Evolutionary conservation across 2,797 vertebrate genomes (phyloP).

Genomic region (Gymnocypris eckloni): DNA sequence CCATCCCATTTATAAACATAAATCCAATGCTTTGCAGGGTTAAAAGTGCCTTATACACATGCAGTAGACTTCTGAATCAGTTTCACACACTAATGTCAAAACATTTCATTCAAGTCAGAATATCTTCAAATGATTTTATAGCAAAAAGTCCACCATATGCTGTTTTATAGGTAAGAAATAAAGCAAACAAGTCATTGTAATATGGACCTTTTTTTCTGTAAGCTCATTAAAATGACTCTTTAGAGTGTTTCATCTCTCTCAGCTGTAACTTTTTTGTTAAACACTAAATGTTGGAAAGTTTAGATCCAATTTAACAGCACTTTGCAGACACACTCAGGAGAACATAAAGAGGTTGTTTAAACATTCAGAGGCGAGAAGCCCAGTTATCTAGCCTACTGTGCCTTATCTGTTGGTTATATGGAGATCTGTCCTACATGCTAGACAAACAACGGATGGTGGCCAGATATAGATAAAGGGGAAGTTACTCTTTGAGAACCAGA

Average conservation of each 20-base stretch:
- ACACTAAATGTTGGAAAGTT: neutral
- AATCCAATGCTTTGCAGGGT: neutral
- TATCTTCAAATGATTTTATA: neutral
- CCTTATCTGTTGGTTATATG: conserved; percentile 41
- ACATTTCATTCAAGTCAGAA: neutral
- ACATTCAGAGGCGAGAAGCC: conserved; percentile 20
- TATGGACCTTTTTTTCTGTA: neutral
- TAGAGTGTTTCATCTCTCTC: neutral
- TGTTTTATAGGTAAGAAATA: neutral
- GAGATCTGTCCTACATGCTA: conserved; percentile 36
- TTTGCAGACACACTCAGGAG: neutral
- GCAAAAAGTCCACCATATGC: neutral
- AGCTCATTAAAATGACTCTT: neutral
- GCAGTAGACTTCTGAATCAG: neutral
- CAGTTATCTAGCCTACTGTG: neutral
- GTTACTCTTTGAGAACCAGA: conserved; percentile 31
- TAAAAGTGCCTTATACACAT: neutral
- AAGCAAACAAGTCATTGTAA: neutral
- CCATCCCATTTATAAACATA: neutral
- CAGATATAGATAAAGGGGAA: conserved; percentile 47
- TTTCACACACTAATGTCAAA: neutral
- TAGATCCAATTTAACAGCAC: neutral
- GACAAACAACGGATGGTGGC: conserved; percentile 35
- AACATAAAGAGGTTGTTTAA: conserved; percentile 9
- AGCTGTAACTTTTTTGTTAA: neutral